A percentile compares a stretch with the other conserved stretches of the same genome.
Evolutionary conservation across 2,113 vertebrate species (phyloP).

Genomic region (Sylvietta virens): DNA sequence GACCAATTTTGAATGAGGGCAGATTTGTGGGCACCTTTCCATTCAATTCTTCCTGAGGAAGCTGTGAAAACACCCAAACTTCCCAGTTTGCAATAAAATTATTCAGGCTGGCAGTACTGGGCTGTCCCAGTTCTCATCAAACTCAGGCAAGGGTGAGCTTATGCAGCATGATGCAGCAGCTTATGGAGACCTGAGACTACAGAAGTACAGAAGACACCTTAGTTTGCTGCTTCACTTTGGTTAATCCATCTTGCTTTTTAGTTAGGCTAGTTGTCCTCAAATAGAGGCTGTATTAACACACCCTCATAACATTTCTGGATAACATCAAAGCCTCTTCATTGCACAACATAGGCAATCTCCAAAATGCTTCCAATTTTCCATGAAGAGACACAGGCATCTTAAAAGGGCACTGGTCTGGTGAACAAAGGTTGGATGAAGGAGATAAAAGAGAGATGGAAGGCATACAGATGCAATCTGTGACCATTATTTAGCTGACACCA

Average conservation of each 20-base stretch:
- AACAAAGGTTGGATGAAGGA: not conserved
- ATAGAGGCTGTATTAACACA: not conserved
- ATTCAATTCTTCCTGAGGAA: not conserved
- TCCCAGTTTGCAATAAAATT: not conserved
- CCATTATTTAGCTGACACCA: not conserved
- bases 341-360: fast-evolving
- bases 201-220: not conserved
- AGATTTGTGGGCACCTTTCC: not conserved
- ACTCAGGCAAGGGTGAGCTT: not conserved
- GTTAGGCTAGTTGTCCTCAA: not conserved
- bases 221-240: not conserved
- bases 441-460: not conserved
- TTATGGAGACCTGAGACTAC: not conserved
- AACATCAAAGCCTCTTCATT: not conserved
- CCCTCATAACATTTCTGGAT: not conserved
- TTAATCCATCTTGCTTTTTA: not conserved
- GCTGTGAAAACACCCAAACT: not conserved
- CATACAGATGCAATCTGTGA: not conserved
- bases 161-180: not conserved
- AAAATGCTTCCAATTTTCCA: not conserved
- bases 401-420: not conserved
- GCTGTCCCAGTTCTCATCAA: not conserved
- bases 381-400: not conserved
- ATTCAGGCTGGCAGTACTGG: not conserved
- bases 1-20: not conserved